Conservation (phyloP, 2,888 invertebrate genomes). For the Drosophila fungiperda region DNA sequence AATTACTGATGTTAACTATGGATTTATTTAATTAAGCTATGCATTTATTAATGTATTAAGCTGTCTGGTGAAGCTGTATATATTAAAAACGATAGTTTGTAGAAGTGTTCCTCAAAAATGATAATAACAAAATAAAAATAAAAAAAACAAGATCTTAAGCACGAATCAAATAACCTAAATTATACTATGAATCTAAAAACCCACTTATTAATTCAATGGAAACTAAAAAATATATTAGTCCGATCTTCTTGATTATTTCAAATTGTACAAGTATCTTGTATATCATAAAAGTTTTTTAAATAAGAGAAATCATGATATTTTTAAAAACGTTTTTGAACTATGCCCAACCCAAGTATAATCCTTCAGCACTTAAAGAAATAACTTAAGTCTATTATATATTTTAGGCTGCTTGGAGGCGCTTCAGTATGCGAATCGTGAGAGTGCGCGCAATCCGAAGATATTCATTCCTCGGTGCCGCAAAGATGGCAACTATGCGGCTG, state of each 20-base stretch:
- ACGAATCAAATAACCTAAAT: background rate
- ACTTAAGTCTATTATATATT: slow-evolving; percentile 56
- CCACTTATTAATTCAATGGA: background rate
- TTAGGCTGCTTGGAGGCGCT: slow-evolving; percentile 86
- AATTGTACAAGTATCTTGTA: background rate
- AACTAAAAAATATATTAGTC: background rate
- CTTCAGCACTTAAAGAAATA: background rate
- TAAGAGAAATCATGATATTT: background rate
- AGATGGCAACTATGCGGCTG: slow-evolving; percentile 93
- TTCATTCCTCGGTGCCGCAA: slow-evolving; percentile 92
- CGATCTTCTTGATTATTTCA: background rate
- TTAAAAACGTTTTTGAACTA: background rate
- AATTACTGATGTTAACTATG: background rate
- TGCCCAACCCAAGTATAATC: background rate
- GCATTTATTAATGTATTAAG: background rate
- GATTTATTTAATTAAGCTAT: background rate
- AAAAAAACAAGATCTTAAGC: background rate
- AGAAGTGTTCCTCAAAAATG: background rate
- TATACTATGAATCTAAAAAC: background rate
- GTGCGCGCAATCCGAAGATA: slow-evolving; percentile 86
- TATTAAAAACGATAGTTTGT: background rate
- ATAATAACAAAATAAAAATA: background rate
- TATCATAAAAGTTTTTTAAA: background rate
- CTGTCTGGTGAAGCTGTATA: too few species aligned
- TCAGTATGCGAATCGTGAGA: slow-evolving; percentile 85